Base-by-base conservation (phyloP, 1,140 invertebrate species). In the Radopholus similis region DNA sequence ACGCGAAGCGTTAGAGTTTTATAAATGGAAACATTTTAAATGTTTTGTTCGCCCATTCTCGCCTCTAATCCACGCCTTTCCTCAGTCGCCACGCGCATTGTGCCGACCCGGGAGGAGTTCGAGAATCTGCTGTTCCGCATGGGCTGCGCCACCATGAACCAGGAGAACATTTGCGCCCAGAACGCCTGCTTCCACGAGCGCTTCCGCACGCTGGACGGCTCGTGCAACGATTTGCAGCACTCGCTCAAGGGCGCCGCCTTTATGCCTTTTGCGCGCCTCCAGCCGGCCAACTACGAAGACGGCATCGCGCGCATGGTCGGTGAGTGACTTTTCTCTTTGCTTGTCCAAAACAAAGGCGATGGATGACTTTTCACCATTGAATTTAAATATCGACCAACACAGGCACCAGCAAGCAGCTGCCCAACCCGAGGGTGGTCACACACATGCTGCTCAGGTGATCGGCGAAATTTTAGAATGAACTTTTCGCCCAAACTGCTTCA, bases 281-380 rank as follows among this genome's bases (percentile, higher is more conserved):
- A 69, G n/a, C 38, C 75, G 8, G 64, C 73, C 26, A 71, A 60
- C n/a, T 75, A 68, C 38, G 73, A 74, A 32, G 73, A 75, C 40
- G 75, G 75, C 2, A 37, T 75, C 26, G 55, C 51, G 11, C 37
- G 49, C 28, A 69, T 73, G 62, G 49, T 68, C 38, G 75, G 72
- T 77, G 23, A 44, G 74, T 62, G 18, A 35, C 32, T 8, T 11
- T 11, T 15, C 23, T 18, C 37, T 44, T 44, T 49, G n/a, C 44
- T 49, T 40, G 6, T 2, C 28, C 58, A 0, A 18, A 2, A 8
- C 47, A 18, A 21, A 60, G 6, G 15, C 42, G 2, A 34, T 8
- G 15, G 34, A 37, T 2, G 5, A 13, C 18, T 47, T 26, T 5
- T 21, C 8, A 26, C 38, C 35, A 44, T 11, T n/a, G 28, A n/a